phyloP scores from a whole-genome alignment of 2,797 vertebrate species.

The Myotis vivesi region DNA sequence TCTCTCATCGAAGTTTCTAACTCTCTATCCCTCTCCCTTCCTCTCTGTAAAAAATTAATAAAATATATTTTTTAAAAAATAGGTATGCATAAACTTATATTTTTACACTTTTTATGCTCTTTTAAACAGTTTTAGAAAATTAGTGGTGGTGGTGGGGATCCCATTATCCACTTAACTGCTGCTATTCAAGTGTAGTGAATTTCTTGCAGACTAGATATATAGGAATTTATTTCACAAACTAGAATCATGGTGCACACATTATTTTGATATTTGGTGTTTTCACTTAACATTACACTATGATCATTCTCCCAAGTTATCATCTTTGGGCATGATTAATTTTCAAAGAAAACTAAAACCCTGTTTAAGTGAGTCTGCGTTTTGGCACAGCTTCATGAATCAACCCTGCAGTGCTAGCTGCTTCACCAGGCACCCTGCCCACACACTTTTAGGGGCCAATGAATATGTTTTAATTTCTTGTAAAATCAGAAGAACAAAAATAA shows the following conservation, averaged over 20 bases:
- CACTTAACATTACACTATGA: not conserved
- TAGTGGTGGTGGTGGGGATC: not conserved
- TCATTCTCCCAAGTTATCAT: not conserved
- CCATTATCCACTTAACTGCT: not conserved
- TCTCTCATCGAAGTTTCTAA: no score
- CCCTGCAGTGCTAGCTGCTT: not conserved
- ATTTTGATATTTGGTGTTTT: not conserved
- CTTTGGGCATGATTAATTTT: not conserved
- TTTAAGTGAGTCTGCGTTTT: not conserved
- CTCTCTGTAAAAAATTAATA: no score
- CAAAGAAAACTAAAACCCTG: not conserved
- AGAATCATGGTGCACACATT: not conserved
- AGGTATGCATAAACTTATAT: not conserved
- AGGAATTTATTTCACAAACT: not conserved
- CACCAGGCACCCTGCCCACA: not conserved
- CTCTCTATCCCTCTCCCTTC: no score
- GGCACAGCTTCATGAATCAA: not conserved
- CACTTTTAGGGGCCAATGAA: not conserved
- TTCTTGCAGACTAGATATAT: not conserved
- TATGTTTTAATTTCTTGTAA: not conserved
- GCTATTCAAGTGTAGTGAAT: not conserved
- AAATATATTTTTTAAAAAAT: no score
- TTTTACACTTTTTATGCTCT: not conserved
- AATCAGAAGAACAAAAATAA: conserved; percentile 15
- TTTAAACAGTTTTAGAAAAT: not conserved